Evolutionary conservation across 2,113 vertebrate species (phyloP), one percentile per base, ranked within the genome.

Genomic region (Chlorodrepanis virens): DNA sequence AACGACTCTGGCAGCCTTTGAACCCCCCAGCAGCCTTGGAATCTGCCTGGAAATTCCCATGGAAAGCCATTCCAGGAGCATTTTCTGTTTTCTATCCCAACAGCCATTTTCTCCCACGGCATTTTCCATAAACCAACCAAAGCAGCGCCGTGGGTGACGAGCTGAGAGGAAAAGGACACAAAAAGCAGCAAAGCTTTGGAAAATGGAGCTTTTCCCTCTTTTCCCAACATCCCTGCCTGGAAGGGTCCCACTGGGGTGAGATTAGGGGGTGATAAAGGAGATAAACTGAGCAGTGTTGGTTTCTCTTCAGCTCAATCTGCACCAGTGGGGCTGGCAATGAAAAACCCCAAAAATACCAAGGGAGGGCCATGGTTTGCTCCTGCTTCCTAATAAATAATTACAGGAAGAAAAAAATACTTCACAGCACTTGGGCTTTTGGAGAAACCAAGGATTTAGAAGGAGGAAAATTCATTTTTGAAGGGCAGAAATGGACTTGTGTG

Each of bases 81-180:
- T 50, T 56, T 68, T 16, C 61, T 64, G 56, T 3, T 63, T 71
- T 35, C 53, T 33, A 21, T 42, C 76, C 81, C 42, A 53, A n/a
- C 23, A 71, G 27, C 22, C n/a, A 68, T 80, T 83, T 76, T 49
- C 53, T 54, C 78, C 49, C 6, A 4, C 37, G 39, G 57, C 39
- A 11, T 83, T 72, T 89, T 21, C 87, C 44, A 74, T 22, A 61
- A 70, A 47, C 18, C 22, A 68, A 16, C 63, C 5, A 59, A 4
- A 68, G 49, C 67, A 68, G 76, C 16, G 13, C 52, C 0, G 0
- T 2, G 5, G 5, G 45, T 47, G 40, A 45, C 4, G 24, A 83
- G 35, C 2, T 45, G 61, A 33, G 47, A 44, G 65, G 17, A 11
- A 56, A 79, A 56, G 5, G 79, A 44, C 67, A 56, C 12, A 14